Evolutionary conservation across 2,888 invertebrate species (phyloP).

Genomic region (Drosophila algonquin): DNA sequence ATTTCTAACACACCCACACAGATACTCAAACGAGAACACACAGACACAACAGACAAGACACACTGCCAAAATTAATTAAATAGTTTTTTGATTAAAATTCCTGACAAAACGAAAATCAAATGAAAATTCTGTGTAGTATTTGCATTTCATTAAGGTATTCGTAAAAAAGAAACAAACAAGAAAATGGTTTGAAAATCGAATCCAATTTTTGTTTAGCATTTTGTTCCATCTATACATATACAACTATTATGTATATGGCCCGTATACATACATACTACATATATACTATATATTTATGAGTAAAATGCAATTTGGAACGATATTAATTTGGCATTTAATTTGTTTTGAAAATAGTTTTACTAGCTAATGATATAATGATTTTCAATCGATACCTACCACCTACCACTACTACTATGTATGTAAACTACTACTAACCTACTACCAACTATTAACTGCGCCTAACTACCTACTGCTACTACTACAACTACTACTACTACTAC

Average conservation of each 20-base stretch:
- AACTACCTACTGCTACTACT: conserved; percentile 44
- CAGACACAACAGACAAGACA: conserved; percentile 17
- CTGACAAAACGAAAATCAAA: conserved; percentile 30
- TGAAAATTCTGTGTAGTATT: conserved; percentile 6
- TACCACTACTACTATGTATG: conserved; percentile 17
- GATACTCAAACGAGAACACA: conserved; percentile 2
- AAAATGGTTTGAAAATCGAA: conserved; percentile 38
- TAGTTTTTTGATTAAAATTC: conserved; percentile 33
- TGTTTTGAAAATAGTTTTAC: conserved; percentile 32
- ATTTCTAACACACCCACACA: conserved; percentile 21
- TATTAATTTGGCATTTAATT: conserved; percentile 42
- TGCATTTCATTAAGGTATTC: conserved; percentile 55
- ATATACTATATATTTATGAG: conserved; percentile 18
- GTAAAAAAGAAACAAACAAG: conserved; percentile 4
- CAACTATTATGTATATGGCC: conserved; percentile 9
- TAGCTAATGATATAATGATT: conserved; percentile 12
- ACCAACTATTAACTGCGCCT: conserved; percentile 26
- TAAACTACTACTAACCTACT: conserved; percentile 39
- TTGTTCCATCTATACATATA: conserved; percentile 44
- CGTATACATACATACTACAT: conserved; percentile 30
- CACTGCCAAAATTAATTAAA: conserved; percentile 9
- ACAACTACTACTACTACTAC: conserved; percentile 38
- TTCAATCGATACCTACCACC: conserved; percentile 26
- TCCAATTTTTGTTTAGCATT: conserved; percentile 65
- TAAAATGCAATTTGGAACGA: conserved; percentile 31